Conservation (phyloP, 2,113 vertebrate species). For the Tragelaphus imberbis region DNA sequence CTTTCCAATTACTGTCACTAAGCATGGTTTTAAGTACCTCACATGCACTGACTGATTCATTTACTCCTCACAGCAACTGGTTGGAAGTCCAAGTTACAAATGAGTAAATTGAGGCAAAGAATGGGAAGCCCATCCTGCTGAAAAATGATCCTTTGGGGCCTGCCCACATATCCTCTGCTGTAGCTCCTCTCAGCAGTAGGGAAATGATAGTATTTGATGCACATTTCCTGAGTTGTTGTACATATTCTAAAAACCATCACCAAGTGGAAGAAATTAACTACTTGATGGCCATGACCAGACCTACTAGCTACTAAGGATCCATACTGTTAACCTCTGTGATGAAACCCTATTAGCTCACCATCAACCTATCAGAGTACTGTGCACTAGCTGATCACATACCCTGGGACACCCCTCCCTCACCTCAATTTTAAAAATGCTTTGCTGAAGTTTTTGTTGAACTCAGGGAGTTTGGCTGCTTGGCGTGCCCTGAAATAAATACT, state of each 20-base stretch:
- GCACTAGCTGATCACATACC: not conserved
- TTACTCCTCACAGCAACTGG: not conserved
- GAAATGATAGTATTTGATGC: not conserved
- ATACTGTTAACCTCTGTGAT: not conserved
- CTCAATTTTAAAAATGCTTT: not conserved
- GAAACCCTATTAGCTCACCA: not conserved
- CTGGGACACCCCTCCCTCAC: not conserved
- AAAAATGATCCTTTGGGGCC: not conserved
- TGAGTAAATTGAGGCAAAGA: not conserved
- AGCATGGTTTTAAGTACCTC: not conserved
- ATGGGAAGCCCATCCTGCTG: not conserved
- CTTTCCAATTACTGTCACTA: not conserved
- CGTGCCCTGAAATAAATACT: not conserved
- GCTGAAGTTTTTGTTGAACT: not conserved
- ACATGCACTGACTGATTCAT: not conserved
- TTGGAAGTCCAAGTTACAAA: not conserved
- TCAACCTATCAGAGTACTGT: not conserved
- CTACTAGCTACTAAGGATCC: not conserved
- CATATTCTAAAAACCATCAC: not conserved
- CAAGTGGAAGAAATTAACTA: not conserved
- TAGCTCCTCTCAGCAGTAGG: not conserved
- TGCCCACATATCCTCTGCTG: not conserved
- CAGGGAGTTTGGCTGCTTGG: not conserved
- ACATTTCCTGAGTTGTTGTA: not conserved
- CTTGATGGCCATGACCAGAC: not conserved